Percentiles rank a stretch among this genome's conserved stretches.
These are phyloP conservation scores for Heliothis virescens DNA, from an alignment of 1,140 invertebrate species.

Conservation along the genomic window DNA sequence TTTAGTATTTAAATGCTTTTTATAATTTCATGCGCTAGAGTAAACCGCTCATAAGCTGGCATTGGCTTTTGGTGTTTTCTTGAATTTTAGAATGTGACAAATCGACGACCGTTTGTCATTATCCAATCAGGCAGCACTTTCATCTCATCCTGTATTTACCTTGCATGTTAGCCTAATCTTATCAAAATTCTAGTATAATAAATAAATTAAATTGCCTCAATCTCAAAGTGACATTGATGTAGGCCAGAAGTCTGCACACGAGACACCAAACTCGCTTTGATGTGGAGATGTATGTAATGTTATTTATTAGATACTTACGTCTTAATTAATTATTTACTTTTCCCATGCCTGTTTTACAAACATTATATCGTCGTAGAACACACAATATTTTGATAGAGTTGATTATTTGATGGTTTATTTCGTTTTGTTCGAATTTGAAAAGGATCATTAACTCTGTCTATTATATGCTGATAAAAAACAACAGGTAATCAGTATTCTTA, in stretches of 20 bases:
- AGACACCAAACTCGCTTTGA: constrained; percentile 53
- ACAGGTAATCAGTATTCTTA: constrained; percentile 10
- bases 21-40: too few relatives aligned
- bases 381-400: background rate
- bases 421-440: background rate
- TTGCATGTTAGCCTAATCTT: constrained; percentile 49
- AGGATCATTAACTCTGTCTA: background rate
- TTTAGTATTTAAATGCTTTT: constrained; percentile 8
- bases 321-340: constrained; percentile 6
- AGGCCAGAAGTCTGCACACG: constrained; percentile 51
- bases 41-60: too few relatives aligned
- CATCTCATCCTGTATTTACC: constrained; percentile 30
- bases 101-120: background rate
- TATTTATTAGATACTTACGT: constrained; percentile 26
- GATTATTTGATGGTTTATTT: background rate
- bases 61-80: too few relatives aligned
- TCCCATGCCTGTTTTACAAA: constrained; percentile 4
- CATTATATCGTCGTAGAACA: background rate
- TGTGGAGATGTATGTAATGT: constrained; percentile 41
- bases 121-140: constrained; percentile 24
- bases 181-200: constrained; percentile 49
- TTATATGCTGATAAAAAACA: constrained; percentile 5
- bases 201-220: constrained; percentile 53
- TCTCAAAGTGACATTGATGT: constrained; percentile 57
- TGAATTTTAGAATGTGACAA: too few relatives aligned